Base-by-base conservation (phyloP, 2,888 invertebrate species). In the Ophioninae sp. region DNA sequence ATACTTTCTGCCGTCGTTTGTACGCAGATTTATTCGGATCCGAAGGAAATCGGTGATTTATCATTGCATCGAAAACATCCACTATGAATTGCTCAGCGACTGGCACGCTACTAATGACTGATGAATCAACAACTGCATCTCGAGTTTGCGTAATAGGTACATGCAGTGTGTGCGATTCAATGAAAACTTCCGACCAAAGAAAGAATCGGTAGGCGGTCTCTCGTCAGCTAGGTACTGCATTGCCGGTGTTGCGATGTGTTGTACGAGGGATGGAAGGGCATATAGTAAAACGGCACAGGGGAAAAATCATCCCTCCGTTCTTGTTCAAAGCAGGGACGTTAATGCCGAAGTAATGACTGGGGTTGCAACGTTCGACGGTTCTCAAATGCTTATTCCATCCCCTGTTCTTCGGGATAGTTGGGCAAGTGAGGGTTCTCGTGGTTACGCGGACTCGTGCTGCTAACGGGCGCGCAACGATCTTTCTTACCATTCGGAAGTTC, bases 281-380 rank as follows among this genome's bases (percentile, higher is more conserved):
- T n/a, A 56, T 44, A 69, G 62, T 8, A 56, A 64, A 68, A 65
- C 39, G 68, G 44, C 39, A 69, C 78, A 79, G 87, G 88, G 87
- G 87, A 87, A 87, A 86, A 90, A 90, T 89, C 90, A 89, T 89
- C 75, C 61, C 90, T 89, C 89, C 88, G 61, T 74, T 72, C 74
- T 74, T 61, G 62, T 50, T 69, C 77, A 78, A 62, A 67, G 67
- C 65, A 78, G 81, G 77, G 75, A 84, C 89, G 91, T 90, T 91
- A 91, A 91, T 91, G 89, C 90, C 88, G 87, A 91, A 91, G 90
- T 91, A 91, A 91, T 91, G 91, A 91, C 90, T 89, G 89, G 91
- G 91, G 91, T 90, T 91, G 91, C 87, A 89, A 90, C 89, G 88
- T 89, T 91, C 88, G 89, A 91, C 91, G 86, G 88, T 90, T 88